Conservation (phyloP, 64 coral and sea anemone species). For the Pachyseris speciosa region DNA sequence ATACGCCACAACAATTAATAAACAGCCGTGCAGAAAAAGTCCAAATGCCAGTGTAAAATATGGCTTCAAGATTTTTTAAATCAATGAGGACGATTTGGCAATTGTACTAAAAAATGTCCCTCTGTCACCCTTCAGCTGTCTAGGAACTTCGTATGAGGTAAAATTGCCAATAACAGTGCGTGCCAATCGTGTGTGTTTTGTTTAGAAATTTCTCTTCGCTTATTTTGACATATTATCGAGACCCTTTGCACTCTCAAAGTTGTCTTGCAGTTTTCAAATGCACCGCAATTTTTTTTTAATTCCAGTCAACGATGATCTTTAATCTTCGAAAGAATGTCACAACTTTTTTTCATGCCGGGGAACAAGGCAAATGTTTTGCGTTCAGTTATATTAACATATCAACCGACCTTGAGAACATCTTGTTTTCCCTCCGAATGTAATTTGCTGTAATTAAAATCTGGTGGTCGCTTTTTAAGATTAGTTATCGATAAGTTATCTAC, state of each 20-base stretch:
- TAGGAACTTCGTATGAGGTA: background rate
- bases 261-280: background rate
- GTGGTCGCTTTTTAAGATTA: conserved; percentile 12
- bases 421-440: background rate
- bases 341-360: no score
- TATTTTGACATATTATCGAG: background rate
- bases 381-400: background rate
- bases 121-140: no score
- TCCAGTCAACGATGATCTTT: background rate
- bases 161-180: background rate
- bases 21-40: background rate
- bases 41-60: background rate
- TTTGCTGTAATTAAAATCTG: conserved; percentile 32
- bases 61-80: background rate
- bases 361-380: background rate
- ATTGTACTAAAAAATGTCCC: no score
- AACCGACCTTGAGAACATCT: conserved; percentile 8
- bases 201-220: background rate
- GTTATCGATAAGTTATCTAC: background rate
- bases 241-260: background rate
- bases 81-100: no score
- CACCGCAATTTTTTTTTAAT: background rate
- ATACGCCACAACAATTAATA: background rate
- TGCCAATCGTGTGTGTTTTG: background rate
- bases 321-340: background rate